These are phyloP conservation scores for Acanthopleura granulata DNA, from an alignment of 2,888 invertebrate genomes.

Conservation along the genomic window DNA sequence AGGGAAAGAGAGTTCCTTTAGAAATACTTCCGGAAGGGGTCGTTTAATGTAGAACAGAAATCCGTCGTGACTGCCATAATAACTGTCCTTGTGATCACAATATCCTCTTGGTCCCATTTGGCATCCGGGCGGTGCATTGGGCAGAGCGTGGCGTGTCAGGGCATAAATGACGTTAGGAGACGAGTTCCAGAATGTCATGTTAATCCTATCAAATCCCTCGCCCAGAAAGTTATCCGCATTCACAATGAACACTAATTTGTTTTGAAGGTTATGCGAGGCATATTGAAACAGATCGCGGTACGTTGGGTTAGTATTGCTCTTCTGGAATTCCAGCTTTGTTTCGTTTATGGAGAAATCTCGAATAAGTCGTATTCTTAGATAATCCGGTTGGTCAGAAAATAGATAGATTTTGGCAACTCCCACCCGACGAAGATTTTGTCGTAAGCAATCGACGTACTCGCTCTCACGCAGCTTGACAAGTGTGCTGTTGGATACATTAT, in stretches of 20 bases:
- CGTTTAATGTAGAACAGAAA: not conserved
- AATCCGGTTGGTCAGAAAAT: not conserved
- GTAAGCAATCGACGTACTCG: not conserved
- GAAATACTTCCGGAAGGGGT: not conserved
- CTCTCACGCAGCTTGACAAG: not conserved
- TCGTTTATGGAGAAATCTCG: not conserved
- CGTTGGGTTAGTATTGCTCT: not conserved
- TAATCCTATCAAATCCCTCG: not conserved
- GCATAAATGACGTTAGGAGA: not conserved
- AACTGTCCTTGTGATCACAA: not conserved
- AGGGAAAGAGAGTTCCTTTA: not conserved
- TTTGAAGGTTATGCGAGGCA: not conserved
- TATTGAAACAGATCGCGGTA: not conserved
- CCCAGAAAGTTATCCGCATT: constrained; percentile 7
- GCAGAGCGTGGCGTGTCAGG: not conserved
- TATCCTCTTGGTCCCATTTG: not conserved
- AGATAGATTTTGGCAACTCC: not conserved
- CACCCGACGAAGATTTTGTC: not conserved
- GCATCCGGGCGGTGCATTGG: not conserved
- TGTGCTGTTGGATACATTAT: not conserved
- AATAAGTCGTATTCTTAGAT: not conserved
- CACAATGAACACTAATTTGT: not conserved
- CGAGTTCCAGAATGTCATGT: not conserved
- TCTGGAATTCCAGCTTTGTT: not conserved
- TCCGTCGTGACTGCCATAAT: not conserved